Base-by-base conservation (phyloP, 2,888 invertebrate genomes). In the Pomacea canaliculata region DNA sequence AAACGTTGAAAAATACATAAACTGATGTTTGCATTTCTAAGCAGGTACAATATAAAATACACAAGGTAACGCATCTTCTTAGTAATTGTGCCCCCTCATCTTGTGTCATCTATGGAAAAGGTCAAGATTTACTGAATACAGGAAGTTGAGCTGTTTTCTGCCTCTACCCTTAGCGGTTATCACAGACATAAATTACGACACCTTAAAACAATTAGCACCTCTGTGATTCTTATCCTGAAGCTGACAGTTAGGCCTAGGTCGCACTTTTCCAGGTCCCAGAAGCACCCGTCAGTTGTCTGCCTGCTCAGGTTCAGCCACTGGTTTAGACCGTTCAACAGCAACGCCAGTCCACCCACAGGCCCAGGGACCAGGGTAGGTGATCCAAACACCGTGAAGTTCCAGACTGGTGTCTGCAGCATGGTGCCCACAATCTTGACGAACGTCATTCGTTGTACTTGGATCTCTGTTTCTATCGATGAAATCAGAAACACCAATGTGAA, bases 301-400 rank as follows among this genome's bases (percentile, higher is more conserved):
- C 83, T 79, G 3, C 84, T 85, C 19, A 87, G 79, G 56, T 84
- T 78, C 23, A 86, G 68, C 71, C 80, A 86, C 75, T 88, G 85
- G 48, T 81, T 75, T 8, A 62, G 48, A 18, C 87, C 88, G 76
- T 84, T 81, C 51, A 89, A 80, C 12, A 70, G 46, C 0, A 86
- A 68, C 37, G 83, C 85, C 13, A 76, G 19, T 10, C 86, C 86
- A 10, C 87, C 87, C 23, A 82, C 77, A 56, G 82, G 81, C 60
- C 85, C 88, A 16, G 78, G 69, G 5, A 80, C 80, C 16, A 88
- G 77, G 1, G 16, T 27, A 18, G 85, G 85, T 18, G 78, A 71
- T 67, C 85, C 83, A 69, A 82, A 73, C 19, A 80, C 37, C 16
- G 83, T 83, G 63, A 85, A 78, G 67, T 79, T 79, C 70, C 76